phyloP scores from a whole-genome alignment of 2,113 vertebrate species.

The Nyctereutes procyonoides region DNA sequence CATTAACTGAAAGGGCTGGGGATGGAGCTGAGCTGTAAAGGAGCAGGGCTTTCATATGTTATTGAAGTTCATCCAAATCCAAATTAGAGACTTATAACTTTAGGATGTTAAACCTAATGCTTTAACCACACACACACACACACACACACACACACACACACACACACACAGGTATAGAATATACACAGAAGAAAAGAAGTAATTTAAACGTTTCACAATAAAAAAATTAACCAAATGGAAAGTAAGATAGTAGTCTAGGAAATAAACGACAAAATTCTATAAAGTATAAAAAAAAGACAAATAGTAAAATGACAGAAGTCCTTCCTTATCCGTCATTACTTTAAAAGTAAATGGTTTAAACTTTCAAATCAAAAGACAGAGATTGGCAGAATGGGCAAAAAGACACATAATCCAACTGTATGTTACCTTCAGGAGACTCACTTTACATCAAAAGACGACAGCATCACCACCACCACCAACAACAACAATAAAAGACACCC shows the following conservation, averaged over 20 bases:
- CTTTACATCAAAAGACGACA: background rate
- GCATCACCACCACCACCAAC: no score
- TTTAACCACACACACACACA: background rate
- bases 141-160: background rate
- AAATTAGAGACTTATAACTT: background rate
- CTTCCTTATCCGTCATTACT: background rate
- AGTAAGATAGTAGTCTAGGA: background rate
- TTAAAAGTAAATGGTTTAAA: background rate
- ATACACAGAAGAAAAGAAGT: background rate
- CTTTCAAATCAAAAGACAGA: background rate
- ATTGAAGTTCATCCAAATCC: background rate
- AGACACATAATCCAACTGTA: background rate
- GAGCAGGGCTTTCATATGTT: background rate
- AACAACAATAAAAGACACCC: no score
- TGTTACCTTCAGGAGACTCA: background rate
- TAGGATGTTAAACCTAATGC: background rate
- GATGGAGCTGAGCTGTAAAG: background rate
- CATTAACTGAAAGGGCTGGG: background rate
- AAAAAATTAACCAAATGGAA: background rate
- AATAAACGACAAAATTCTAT: background rate
- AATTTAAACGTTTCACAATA: background rate
- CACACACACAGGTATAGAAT: background rate
- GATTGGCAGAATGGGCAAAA: background rate
- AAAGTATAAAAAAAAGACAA: background rate
- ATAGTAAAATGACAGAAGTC: background rate